These are phyloP conservation scores for Corynorhinus townsendii DNA, from an alignment of 2,113 vertebrate genomes.

Conservation along the genomic window DNA sequence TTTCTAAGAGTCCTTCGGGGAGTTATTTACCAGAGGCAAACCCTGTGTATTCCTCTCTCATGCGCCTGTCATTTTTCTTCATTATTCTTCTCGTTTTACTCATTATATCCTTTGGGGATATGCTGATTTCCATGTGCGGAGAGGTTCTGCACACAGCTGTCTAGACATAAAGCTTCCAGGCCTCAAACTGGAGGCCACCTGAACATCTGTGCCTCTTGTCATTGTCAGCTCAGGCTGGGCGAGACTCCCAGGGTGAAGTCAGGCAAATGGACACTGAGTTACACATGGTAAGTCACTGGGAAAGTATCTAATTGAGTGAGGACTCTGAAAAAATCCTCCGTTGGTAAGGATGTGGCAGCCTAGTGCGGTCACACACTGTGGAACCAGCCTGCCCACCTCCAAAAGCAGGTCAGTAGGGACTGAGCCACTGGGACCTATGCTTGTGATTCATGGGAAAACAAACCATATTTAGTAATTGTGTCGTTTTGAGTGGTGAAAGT, in stretches of 20 bases:
- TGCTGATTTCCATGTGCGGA: constrained; percentile 52
- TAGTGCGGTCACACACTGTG: too few relatives aligned
- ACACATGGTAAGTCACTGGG: not conserved
- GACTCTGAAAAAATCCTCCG: not conserved
- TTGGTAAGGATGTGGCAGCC: not conserved
- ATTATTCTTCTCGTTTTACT: constrained; percentile 77
- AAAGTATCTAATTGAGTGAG: not conserved
- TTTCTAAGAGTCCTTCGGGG: constrained; percentile 76
- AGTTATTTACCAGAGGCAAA: constrained; percentile 76
- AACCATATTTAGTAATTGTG: not conserved
- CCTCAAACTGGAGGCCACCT: not conserved
- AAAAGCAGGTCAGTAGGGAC: not conserved
- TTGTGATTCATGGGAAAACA: not conserved
- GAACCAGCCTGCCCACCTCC: not conserved
- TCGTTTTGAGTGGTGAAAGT: not conserved
- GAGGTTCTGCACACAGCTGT: constrained; percentile 57
- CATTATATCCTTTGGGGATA: constrained; percentile 71
- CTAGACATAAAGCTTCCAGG: constrained; percentile 45
- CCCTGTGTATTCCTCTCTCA: constrained; percentile 70
- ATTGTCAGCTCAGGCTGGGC: not conserved
- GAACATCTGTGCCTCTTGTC: constrained; percentile 19
- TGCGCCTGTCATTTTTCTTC: constrained; percentile 78
- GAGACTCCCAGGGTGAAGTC: not conserved
- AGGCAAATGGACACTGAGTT: not conserved
- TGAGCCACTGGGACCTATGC: too few relatives aligned